phyloP scores from a whole-genome alignment of 2,113 vertebrate genomes.

The Urocynchramus pylzowi region DNA sequence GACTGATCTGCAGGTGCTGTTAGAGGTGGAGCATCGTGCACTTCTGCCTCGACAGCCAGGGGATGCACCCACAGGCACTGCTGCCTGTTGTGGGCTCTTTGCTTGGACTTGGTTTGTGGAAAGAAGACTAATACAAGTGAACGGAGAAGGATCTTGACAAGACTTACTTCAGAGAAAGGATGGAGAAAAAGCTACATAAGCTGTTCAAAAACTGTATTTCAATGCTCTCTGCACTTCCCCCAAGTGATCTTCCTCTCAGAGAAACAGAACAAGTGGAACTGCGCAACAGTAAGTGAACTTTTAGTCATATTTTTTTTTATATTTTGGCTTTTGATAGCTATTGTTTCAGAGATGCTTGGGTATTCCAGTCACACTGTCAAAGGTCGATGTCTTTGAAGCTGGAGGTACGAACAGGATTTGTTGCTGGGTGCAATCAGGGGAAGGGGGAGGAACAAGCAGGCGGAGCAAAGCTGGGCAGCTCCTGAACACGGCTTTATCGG shows the following conservation, averaged over 20 bases:
- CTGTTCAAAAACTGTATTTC: background rate
- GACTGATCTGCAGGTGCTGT: background rate
- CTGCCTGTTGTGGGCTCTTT: background rate
- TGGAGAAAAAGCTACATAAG: background rate
- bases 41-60: background rate
- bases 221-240: background rate
- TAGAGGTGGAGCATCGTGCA: rapidly evolving
- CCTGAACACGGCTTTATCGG: background rate
- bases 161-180: background rate
- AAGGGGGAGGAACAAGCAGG: background rate
- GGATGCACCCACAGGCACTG: rapidly evolving
- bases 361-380: background rate
- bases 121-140: background rate
- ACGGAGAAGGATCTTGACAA: background rate
- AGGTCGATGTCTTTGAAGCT: background rate
- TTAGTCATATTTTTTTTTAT: background rate
- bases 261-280: background rate
- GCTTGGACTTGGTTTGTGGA: background rate
- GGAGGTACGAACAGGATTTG: background rate
- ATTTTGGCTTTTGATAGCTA: background rate
- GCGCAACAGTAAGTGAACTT: background rate
- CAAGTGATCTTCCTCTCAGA: background rate
- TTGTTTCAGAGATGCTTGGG: background rate
- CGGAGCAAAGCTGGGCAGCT: background rate
- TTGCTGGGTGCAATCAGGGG: background rate